Base-by-base conservation (phyloP, 2,888 invertebrate genomes). In the Cylloceria caligata region DNA sequence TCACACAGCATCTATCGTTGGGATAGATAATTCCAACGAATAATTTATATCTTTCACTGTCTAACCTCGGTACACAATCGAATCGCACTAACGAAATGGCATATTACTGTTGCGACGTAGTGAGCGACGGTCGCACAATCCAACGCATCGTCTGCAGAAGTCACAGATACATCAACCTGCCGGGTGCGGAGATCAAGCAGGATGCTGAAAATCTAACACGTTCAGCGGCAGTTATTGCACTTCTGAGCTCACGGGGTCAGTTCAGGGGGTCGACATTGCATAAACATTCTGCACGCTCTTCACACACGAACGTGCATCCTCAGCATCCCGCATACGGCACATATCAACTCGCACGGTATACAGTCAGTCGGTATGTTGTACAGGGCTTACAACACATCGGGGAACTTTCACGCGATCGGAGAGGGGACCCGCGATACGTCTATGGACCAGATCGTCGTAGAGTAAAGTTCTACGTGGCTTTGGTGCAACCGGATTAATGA, bases 241-340 rank as follows among this genome's bases (percentile, higher is more conserved):
- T 64, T 7, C 64, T 16, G 49, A 62, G 76, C 76, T 76, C 84
- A 81, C 75, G 84, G 84, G 88, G 88, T 89, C 89, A 88, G 84
- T 85, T 84, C 85, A 74, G 85, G 85, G 82, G 88, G 86, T 89
- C 88, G 86, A 77, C 84, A 83, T 88, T 86, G 87, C 85, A 87
- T 73, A 86, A 87, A 81, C 86, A 87, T 88, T 89, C 87, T 87
- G 87, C 88, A 86, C 87, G 87, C 83, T 88, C 86, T 85, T 86
- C 86, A 73, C 87, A 85, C 85, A 87, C 83, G 85, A 87, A 86
- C 42, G 60, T 85, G 85, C 87, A 87, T 87, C 87, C 85, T 85
- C 84, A 81, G 83, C 80, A 82, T 81, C 84, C 83, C 55, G 42
- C 62, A 64, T 83, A 83, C 73, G 73, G 67, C 68, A 85, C 86